Percentiles rank a stretch among this genome's conserved stretches.
phyloP scores from a whole-genome alignment of 2,797 vertebrate genomes.

The Mormyrops attenuatus region DNA sequence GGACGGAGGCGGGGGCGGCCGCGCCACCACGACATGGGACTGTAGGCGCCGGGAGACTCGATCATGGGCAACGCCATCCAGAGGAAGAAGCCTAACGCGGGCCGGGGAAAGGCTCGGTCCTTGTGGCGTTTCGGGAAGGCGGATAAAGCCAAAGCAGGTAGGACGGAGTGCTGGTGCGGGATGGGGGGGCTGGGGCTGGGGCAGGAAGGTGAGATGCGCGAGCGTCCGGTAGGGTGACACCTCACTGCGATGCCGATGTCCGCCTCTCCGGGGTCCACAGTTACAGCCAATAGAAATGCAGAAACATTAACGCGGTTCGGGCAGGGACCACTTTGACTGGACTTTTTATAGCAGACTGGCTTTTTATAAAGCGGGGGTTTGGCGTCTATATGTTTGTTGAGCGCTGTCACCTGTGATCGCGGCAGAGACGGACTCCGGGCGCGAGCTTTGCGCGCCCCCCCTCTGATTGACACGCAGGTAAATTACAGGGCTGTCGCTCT shows the following conservation, averaged over 20 bases:
- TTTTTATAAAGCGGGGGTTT: neutral
- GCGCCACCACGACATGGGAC: slow-evolving; percentile 21
- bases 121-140: slow-evolving; percentile 51
- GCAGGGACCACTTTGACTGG: neutral
- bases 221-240: neutral
- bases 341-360: neutral
- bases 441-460: neutral
- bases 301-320: neutral
- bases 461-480: neutral
- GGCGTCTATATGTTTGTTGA: neutral
- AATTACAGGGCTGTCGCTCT: neutral
- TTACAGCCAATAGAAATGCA: neutral
- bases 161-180: slow-evolving; percentile 20
- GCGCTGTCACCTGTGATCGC: neutral
- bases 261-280: neutral
- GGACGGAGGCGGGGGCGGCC: neutral
- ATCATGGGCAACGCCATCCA: slow-evolving; percentile 64
- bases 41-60: slow-evolving; percentile 36
- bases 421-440: neutral
- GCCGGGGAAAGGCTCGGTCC: slow-evolving; percentile 38
- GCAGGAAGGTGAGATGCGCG: neutral
- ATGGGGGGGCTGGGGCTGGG: neutral
- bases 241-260: neutral
- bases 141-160: slow-evolving; percentile 60
- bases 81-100: slow-evolving; percentile 50